Percentiles rank a stretch among this genome's conserved stretches.
phyloP scores from a whole-genome alignment of 1,140 invertebrate genomes.

The Panagrolaimus sp. region DNA sequence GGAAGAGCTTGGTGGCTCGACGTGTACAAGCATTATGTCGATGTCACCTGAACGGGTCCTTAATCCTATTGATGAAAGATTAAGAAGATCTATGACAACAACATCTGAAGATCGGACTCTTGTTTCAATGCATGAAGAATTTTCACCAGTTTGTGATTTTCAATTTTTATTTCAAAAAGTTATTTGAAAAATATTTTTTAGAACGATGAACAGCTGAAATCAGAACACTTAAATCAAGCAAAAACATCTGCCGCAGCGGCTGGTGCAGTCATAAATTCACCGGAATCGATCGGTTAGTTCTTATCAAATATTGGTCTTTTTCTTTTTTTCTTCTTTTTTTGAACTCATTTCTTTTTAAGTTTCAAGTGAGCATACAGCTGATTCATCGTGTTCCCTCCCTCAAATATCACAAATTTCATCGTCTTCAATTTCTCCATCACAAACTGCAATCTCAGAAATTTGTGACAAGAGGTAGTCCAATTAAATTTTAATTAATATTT shows the following conservation, averaged over 20 bases:
- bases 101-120: neutral
- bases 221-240: too few relatives aligned
- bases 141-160: neutral
- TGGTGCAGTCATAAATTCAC: too few relatives aligned
- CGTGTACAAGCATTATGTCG: conserved; percentile 24
- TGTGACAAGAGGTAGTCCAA: neutral
- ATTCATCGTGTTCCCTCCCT: neutral
- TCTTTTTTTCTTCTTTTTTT: too few relatives aligned
- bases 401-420: neutral
- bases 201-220: too few relatives aligned
- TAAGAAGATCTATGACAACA: conserved; percentile 6
- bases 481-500: neutral
- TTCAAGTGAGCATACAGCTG: neutral
- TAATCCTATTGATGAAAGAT: conserved; percentile 8
- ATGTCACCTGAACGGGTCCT: conserved; percentile 23
- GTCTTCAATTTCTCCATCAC: neutral
- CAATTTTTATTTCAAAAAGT: too few relatives aligned
- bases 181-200: too few relatives aligned
- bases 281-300: too few relatives aligned
- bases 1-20: conserved; percentile 37
- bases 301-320: too few relatives aligned
- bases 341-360: too few relatives aligned
- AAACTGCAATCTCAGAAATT: conserved; percentile 1
- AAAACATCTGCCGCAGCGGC: too few relatives aligned
- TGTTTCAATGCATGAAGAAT: conserved; percentile 9